A percentile compares a stretch with the other conserved stretches of the same genome.
Evolutionary conservation across 1,140 invertebrate genomes (phyloP).

Genomic region (Eubasilissa regina): DNA sequence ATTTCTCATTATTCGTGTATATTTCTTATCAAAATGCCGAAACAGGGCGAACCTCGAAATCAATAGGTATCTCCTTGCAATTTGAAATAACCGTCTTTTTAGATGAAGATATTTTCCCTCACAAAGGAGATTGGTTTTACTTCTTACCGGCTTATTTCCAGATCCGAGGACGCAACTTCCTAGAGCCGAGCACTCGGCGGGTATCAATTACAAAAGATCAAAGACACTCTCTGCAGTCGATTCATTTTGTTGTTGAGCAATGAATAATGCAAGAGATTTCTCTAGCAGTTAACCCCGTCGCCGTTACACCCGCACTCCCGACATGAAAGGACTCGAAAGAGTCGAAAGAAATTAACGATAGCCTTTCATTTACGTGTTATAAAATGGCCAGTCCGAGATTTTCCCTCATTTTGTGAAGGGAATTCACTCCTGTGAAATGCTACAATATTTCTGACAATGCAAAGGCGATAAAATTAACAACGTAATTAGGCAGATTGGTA

Average conservation of each 20-base stretch:
- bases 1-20: no score
- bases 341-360: background rate
- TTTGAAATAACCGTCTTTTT: conserved; percentile 6
- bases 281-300: conserved; percentile 17
- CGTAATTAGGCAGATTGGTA: no score
- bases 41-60: background rate
- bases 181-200: conserved; percentile 19
- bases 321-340: conserved; percentile 29
- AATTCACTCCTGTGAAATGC: no score
- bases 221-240: conserved; percentile 56
- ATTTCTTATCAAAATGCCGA: no score
- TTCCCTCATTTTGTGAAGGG: no score
- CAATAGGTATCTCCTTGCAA: conserved; percentile 12
- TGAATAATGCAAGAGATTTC: conserved; percentile 56
- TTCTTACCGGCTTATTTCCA: background rate
- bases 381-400: no score
- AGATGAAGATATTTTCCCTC: conserved; percentile 36
- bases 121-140: conserved; percentile 51
- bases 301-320: background rate
- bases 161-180: conserved; percentile 2
- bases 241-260: conserved; percentile 52
- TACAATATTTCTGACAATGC: no score
- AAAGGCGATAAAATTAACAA: no score
- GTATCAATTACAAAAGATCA: conserved; percentile 60
- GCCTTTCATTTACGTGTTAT: conserved; percentile 1